These are phyloP conservation scores for Rhagophthalmus giganteus DNA, from an alignment of 2,888 invertebrate species.

Conservation along the genomic window DNA sequence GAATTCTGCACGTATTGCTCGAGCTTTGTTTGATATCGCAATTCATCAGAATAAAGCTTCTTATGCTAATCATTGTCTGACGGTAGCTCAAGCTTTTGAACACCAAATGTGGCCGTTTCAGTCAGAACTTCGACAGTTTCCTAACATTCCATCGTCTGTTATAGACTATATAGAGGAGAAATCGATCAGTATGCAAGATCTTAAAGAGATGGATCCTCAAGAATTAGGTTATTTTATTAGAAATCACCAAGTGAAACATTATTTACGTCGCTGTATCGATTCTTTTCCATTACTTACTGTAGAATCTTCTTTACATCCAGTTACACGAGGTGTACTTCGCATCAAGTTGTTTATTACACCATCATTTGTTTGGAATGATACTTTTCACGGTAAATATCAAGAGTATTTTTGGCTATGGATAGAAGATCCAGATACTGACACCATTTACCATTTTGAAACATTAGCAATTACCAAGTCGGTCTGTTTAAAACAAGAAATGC, in stretches of 20 bases:
- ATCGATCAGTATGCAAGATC: slow-evolving; percentile 72
- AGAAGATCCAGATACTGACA: slow-evolving; percentile 91
- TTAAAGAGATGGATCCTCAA: slow-evolving; percentile 84
- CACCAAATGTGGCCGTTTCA: slow-evolving; percentile 87
- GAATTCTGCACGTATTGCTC: slow-evolving; percentile 87
- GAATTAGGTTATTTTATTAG: slow-evolving; percentile 83
- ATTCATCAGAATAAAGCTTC: slow-evolving; percentile 87
- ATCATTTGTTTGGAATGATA: slow-evolving; percentile 83
- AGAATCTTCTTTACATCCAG: slow-evolving; percentile 88
- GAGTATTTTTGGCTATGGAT: slow-evolving; percentile 98
- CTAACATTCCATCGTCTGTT: slow-evolving; percentile 73
- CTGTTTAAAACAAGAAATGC: slow-evolving; percentile 72
- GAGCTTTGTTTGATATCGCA: slow-evolving; percentile 93
- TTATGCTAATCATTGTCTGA: slow-evolving; percentile 82
- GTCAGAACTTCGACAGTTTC: slow-evolving; percentile 85
- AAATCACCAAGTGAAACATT: slow-evolving; percentile 73
- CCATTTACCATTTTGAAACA: slow-evolving; percentile 95
- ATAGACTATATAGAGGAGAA: slow-evolving; percentile 80
- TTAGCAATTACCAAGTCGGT: slow-evolving; percentile 65
- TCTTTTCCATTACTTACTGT: slow-evolving; percentile 85
- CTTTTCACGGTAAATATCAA: slow-evolving; percentile 81
- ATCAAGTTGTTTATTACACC: slow-evolving; percentile 80
- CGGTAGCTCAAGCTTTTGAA: slow-evolving; percentile 91
- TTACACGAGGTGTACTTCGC: slow-evolving; percentile 87
- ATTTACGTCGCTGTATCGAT: slow-evolving; percentile 80